A percentile compares a stretch with the other conserved stretches of the same genome.
Conservation (phyloP, 92 coral and sea anemone genomes). For the Phenganax marumi region DNA sequence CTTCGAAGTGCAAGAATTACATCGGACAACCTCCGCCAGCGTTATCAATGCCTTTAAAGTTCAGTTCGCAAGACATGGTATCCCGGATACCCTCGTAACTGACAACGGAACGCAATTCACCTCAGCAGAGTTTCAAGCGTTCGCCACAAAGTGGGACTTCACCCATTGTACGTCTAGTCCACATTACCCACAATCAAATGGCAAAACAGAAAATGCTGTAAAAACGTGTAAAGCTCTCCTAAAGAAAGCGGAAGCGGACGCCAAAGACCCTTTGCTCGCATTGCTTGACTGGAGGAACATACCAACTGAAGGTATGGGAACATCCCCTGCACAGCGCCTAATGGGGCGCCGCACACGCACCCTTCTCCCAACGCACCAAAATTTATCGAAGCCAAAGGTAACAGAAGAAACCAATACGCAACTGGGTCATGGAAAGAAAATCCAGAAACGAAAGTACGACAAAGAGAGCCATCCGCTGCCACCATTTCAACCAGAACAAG, state of each 20-base stretch:
- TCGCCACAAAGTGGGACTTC: slow-evolving; percentile 49
- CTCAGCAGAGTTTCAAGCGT: slow-evolving; percentile 41
- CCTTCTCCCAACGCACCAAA: too few species aligned
- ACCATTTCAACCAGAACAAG: too few species aligned
- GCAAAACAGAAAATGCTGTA: too few species aligned
- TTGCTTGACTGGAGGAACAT: background rate
- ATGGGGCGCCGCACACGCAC: too few species aligned
- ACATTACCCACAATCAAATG: too few species aligned
- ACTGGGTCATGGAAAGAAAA: too few species aligned
- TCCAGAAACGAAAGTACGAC: too few species aligned
- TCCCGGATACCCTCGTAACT: slow-evolving; percentile 51
- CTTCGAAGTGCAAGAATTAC: slow-evolving; percentile 51
- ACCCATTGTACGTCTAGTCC: slow-evolving; percentile 54
- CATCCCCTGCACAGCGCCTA: too few species aligned
- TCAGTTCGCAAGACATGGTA: slow-evolving; percentile 51
- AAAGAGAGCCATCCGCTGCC: too few species aligned
- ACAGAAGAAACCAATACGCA: too few species aligned
- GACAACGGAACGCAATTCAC: slow-evolving; percentile 56
- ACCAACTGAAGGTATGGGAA: too few species aligned
- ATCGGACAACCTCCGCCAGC: slow-evolving; percentile 23
- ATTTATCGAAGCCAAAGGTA: too few species aligned
- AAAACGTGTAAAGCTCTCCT: slow-evolving; percentile 38
- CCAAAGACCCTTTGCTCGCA: slow-evolving; percentile 1
- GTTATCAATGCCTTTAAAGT: slow-evolving; percentile 39
- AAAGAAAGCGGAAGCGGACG: slow-evolving; percentile 35